Evolutionary conservation across 2,888 invertebrate genomes (phyloP).

Genomic region (Matsumyia berberina): DNA sequence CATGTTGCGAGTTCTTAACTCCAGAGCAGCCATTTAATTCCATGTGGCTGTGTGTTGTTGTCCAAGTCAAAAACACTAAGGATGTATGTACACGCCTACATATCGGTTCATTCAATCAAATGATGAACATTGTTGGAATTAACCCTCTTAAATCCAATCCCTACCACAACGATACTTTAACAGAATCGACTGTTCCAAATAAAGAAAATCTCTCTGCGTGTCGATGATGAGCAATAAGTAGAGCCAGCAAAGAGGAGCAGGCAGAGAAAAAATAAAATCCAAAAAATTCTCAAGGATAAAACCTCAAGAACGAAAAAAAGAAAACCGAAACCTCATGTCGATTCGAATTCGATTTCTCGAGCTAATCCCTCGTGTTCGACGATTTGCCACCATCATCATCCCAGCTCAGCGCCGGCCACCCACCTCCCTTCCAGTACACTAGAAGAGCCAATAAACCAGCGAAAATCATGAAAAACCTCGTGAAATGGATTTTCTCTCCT

Average conservation of each 20-base stretch:
- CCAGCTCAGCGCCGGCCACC: neutral
- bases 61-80: conserved; percentile 40
- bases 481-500: conserved; percentile 55
- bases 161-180: conserved; percentile 63
- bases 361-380: conserved; percentile 60
- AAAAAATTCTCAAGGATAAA: conserved; percentile 54
- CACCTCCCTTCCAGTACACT: conserved; percentile 19
- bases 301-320: conserved; percentile 48
- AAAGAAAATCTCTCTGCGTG: conserved; percentile 23
- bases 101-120: conserved; percentile 73
- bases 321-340: conserved; percentile 63
- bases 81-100: conserved; percentile 16
- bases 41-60: conserved; percentile 31
- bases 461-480: conserved; percentile 69
- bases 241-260: too few species aligned
- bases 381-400: conserved; percentile 21
- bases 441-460: conserved; percentile 61
- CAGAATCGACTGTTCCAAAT: conserved; percentile 56
- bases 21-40: conserved; percentile 42
- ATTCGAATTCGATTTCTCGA: conserved; percentile 69
- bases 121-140: conserved; percentile 55
- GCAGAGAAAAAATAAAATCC: conserved; percentile 11
- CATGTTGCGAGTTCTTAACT: conserved; percentile 61
- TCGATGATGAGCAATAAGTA: conserved; percentile 32
- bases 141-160: conserved; percentile 45